These are phyloP conservation scores for Ptilonorhynchus violaceus DNA, from an alignment of 2,113 vertebrate species.

Conservation along the genomic window DNA sequence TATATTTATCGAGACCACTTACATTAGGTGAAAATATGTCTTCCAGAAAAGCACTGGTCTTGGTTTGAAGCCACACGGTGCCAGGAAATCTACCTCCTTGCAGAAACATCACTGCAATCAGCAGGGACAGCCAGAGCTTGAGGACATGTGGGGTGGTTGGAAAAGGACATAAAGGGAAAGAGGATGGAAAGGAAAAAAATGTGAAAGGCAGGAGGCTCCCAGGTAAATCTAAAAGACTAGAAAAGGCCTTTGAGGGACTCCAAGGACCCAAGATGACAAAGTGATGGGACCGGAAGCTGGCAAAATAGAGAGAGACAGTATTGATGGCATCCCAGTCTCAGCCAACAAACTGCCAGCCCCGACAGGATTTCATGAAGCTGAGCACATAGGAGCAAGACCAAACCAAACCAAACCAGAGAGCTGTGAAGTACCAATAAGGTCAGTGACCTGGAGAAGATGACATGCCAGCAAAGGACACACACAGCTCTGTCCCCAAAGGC, in stretches of 20 bases:
- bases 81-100: not conserved
- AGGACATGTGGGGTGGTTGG: not conserved
- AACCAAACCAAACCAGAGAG: not conserved
- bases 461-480: not conserved
- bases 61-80: not conserved
- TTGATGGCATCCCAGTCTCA: not conserved
- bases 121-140: not conserved
- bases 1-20: not conserved
- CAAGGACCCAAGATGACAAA: not conserved
- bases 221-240: not conserved
- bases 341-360: not conserved
- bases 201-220: not conserved
- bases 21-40: not conserved
- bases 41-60: not conserved
- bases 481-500: not conserved
- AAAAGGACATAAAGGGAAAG: not conserved
- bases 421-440: not conserved
- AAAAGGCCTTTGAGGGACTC: not conserved
- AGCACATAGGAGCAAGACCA: not conserved
- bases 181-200: not conserved
- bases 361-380: fast-evolving
- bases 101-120: not conserved
- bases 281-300: not conserved
- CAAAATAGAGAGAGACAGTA: not conserved
- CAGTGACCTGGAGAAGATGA: not conserved